Evolutionary conservation across 1,140 invertebrate species (phyloP), one percentile per base, ranked within the genome.

Genomic region (Ctenoplectra terminalis): DNA sequence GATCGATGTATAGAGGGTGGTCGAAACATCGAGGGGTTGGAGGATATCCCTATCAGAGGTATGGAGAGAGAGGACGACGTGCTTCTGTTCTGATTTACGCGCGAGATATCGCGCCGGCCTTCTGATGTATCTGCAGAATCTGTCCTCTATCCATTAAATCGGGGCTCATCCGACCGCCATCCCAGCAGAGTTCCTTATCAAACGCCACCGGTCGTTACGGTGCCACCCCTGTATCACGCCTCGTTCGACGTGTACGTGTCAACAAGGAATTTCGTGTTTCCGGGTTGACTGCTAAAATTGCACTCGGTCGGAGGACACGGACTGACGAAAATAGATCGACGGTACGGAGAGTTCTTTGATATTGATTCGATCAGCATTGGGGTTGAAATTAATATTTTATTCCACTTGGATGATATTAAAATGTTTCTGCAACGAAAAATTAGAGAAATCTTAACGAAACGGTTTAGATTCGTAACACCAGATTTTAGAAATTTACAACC

Each of bases 101-200:
- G 46, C 29, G 74, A 88, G 93, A 93, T 93, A 93, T 78, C 86
- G 69, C 70, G 72, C 83, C 79, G 86, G 83, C 83, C 83, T 90
- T 90, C 90, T 90, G 89, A 90, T 92, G 87, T 92, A 93, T 93
- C 92, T 93, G 85, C 83, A 85, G 88, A 92, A 93, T 92, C 88
- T 91, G 88, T 91, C 82, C 87, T 91, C 88, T 82, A 91, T 92
- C 91, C 91, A 93, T 93, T 93, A 92, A 90, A 92, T 90, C 80
- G 85, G 78, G 88, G 79, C 86, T 89, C 84, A 88, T 89, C 88
- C 80, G 76, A 84, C 61, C 54, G 34, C 43, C 54, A 63, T 83
- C 70, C 70, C 83, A 72, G 43, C 54, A 48, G 56, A 73, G 58
- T 83, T 81, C 79, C 86, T 88, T 88, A 88, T 87, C 82, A 81